Evolutionary conservation across 2,797 vertebrate species (phyloP).

Genomic region (Spinibarbus caldwelli): DNA sequence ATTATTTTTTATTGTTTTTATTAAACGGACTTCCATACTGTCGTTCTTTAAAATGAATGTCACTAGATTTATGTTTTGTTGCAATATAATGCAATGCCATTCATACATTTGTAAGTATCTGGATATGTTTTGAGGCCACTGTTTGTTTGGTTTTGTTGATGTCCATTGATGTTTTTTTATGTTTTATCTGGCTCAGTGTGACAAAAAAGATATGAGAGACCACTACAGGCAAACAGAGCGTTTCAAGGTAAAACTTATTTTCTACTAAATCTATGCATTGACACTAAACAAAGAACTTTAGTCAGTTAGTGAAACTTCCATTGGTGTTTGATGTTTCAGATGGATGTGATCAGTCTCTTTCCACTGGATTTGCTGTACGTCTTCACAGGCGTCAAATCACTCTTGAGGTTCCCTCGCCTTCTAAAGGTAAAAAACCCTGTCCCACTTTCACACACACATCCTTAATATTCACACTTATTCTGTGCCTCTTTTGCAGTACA

Average conservation of each 20-base stretch:
- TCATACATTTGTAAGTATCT: no score
- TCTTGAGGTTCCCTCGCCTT: conserved; percentile 90
- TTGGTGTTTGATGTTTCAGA: conserved; percentile 74
- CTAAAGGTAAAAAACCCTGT: conserved; percentile 83
- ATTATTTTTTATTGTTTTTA: no score
- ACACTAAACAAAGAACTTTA: background rate
- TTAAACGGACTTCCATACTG: no score
- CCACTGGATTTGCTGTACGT: conserved; percentile 91
- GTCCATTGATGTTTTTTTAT: conserved; percentile 51
- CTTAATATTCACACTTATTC: no score
- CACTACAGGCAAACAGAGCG: conserved; percentile 87
- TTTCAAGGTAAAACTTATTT: conserved; percentile 85
- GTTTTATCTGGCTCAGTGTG: conserved; percentile 74
- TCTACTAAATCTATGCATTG: background rate
- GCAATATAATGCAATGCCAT: background rate
- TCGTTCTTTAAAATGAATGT: background rate
- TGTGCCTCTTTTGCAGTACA: conserved; percentile 78
- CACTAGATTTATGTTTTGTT: no score
- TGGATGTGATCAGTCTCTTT: conserved; percentile 89
- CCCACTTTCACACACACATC: background rate
- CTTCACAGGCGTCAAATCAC: conserved; percentile 87
- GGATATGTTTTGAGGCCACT: background rate
- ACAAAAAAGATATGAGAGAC: conserved; percentile 90
- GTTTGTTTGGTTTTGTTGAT: background rate
- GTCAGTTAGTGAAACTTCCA: background rate